Base-by-base conservation (phyloP, 2,888 invertebrate genomes). In the Smittia aterrima region DNA sequence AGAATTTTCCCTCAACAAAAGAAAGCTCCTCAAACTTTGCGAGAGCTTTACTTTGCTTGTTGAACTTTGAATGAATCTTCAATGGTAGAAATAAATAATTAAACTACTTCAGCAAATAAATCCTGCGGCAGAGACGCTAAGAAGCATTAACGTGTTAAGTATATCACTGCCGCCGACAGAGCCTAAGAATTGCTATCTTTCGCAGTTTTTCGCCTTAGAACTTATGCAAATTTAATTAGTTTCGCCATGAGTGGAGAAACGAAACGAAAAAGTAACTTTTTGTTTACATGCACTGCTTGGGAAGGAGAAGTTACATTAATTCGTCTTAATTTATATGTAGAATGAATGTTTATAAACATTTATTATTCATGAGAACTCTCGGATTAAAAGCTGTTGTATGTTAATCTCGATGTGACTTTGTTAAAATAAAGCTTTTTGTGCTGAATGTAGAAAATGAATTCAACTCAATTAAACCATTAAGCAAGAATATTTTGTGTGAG, bases 171-270 rank as follows among this genome's bases (percentile, higher is more conserved):
- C n/a, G n/a, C n/a, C n/a, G n/a, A n/a, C n/a, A n/a, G n/a, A n/a
- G n/a, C n/a, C n/a, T n/a, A n/a, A n/a, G n/a, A n/a, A n/a, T n/a
- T n/a, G n/a, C n/a, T n/a, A n/a, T n/a, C n/a, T n/a, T n/a, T n/a
- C n/a, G n/a, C 32, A 58, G 18, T 22, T 6, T 58, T 58, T 22
- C 58, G 9, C 32, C 32, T 32, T 9, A 47, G 22, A 27, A 27
- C 13, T 27, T 64, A 64, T 64, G 64, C 64, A 64, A 64, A 64
- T 64, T 64, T 64, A 64, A 64, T 64, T 64, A 64, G 64, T 27
- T 64, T 64, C 16, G 3, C 64, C 24, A 11, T 22, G 58, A 58
- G 58, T 11, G 25, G 3, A n/a, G n/a, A 18, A 64, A 64, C n/a
- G 27, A 64, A 64, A 58, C n/a, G 58, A 58, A 20, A 58, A 58